Base-by-base conservation (phyloP, 30 jellyfish, hydroid and myxozoan genomes). In the Aurelia aurita complex sp. Pacific region DNA sequence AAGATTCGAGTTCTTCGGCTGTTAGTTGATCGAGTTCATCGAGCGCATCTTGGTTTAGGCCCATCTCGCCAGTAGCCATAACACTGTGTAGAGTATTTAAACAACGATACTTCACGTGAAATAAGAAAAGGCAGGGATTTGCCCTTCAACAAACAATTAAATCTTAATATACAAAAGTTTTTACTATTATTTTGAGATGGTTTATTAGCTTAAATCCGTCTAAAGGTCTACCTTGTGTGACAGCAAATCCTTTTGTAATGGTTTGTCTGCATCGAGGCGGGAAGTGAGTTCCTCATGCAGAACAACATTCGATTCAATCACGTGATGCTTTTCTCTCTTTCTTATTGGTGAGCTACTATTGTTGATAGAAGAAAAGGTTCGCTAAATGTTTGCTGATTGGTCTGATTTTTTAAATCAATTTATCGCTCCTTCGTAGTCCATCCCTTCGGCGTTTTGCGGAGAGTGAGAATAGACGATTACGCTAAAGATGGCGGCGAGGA, bases 1-100 rank as follows among this genome's bases (percentile, higher is more conserved):
- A 85, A 62, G 76, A 83, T 23, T 70, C 98, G 32, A 91, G 32
- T 38, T 91, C 98, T 33, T 91, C 98, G 69, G 74, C 80, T 9
- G 96, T 85, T 19, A 91, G 70, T 11, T 83, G 94, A 23, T 84
- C 93, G 57, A 84, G n/a, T 12, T 77, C 88, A 2, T 62, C 78
- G 15, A 84, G 82, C 8, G 85, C 93, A 71, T 73, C 67, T 52
- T 84, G 65, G 67, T 84, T 88, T 10, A 77, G 80, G 14, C 88
- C 78, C 88, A 62, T 77, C 11, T 64, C 79, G 78, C 78, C 65
- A 5, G 64, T 77, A 67, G 88, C 88, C 88, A 77, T 77, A 77
- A 77, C 88, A 77, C 29, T 6, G 57, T 46, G 57, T 46, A 40
- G 13, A 1, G 14, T 46, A 38, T 46, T 9, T 4, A 46, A 46